These are phyloP conservation scores for Hermetia illucens DNA, from an alignment of 1,140 invertebrate genomes.

Conservation along the genomic window DNA sequence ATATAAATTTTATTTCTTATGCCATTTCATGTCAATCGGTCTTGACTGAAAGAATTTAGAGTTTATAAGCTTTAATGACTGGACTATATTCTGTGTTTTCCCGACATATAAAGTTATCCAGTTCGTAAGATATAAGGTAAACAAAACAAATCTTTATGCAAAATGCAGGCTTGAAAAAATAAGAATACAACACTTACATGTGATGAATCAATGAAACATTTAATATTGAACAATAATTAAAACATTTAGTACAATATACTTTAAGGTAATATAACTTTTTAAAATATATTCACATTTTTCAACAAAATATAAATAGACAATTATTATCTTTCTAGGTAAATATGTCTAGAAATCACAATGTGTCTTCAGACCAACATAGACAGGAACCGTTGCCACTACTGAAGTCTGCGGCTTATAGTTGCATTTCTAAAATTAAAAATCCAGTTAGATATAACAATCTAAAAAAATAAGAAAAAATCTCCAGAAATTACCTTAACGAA, in stretches of 20 bases:
- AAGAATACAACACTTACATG: too few species aligned
- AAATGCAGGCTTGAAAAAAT: too few species aligned
- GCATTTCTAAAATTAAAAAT: background rate
- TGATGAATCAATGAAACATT: too few species aligned
- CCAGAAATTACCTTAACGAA: background rate
- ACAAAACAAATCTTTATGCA: too few species aligned
- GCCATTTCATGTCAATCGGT: too few species aligned
- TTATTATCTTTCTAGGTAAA: constrained; percentile 21
- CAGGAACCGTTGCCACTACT: background rate
- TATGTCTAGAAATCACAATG: constrained; percentile 17
- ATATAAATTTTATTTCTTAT: too few species aligned
- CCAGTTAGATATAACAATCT: background rate
- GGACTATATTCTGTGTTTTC: too few species aligned
- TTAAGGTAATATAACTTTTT: background rate
- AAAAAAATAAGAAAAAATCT: constrained; percentile 1
- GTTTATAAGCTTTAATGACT: too few species aligned
- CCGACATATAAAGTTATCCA: too few species aligned
- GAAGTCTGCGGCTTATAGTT: background rate
- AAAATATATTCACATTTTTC: background rate
- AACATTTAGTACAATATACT: background rate
- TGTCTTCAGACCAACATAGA: background rate
- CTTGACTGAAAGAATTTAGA: too few species aligned
- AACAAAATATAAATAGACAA: constrained; percentile 11
- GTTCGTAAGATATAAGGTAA: too few species aligned
- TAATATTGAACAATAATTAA: too few species aligned